phyloP scores from a whole-genome alignment of 2,113 vertebrate species.

The Pluvialis apricaria region DNA sequence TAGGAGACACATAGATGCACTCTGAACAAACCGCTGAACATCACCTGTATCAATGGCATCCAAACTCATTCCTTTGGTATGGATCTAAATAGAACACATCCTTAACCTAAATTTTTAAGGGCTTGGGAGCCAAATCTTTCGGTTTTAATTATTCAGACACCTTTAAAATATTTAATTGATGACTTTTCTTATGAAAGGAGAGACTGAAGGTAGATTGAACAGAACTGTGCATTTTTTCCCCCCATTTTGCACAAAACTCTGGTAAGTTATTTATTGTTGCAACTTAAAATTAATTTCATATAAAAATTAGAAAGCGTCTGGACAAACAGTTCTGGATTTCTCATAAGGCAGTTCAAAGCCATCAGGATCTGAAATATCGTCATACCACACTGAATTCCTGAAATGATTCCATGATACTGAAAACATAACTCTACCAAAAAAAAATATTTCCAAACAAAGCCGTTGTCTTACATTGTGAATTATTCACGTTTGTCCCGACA shows the following conservation, averaged over 20 bases:
- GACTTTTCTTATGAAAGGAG: background rate
- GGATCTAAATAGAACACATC: background rate
- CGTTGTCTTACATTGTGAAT: background rate
- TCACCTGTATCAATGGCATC: background rate
- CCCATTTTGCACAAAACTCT: background rate
- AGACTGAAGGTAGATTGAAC: background rate
- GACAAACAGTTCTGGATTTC: background rate
- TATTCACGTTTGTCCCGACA: background rate
- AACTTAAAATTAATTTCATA: background rate
- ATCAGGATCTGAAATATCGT: background rate
- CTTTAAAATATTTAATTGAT: conserved; percentile 3
- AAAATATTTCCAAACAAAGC: background rate
- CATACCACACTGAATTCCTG: background rate
- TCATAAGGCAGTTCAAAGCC: background rate
- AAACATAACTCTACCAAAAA: background rate
- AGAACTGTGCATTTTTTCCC: background rate
- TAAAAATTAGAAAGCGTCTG: background rate
- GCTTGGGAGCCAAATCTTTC: background rate
- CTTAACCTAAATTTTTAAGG: background rate
- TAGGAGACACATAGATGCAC: background rate
- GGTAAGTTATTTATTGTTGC: background rate
- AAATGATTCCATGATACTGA: background rate
- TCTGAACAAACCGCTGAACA: background rate
- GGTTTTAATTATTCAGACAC: background rate
- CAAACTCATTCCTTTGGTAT: background rate